These are phyloP conservation scores for Callorhinus ursinus DNA, from an alignment of 2,113 vertebrate genomes.

Conservation along the genomic window DNA sequence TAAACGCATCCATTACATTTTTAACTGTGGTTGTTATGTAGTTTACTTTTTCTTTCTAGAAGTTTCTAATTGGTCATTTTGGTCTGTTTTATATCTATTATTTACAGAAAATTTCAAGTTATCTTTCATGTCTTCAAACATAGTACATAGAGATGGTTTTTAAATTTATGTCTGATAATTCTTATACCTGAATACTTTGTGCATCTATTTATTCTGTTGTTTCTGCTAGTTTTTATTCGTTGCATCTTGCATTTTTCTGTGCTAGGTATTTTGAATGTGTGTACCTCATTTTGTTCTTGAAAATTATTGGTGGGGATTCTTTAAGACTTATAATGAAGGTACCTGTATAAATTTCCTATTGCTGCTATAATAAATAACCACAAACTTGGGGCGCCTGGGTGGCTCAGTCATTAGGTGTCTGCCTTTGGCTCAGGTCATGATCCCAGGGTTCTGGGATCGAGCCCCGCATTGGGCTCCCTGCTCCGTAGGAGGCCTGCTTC, in stretches of 20 bases:
- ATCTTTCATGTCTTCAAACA: neutral
- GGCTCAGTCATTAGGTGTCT: too few relatives aligned
- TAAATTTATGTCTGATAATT: neutral
- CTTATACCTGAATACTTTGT: neutral
- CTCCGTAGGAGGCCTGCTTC: too few relatives aligned
- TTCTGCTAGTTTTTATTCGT: slow-evolving; percentile 10
- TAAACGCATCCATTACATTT: neutral
- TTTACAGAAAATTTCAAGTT: neutral
- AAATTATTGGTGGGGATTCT: neutral
- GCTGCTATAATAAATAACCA: neutral
- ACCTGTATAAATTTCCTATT: neutral
- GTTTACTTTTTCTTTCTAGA: neutral
- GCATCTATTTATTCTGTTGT: neutral
- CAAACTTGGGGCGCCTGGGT: too few relatives aligned
- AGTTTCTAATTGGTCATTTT: neutral
- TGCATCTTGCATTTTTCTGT: neutral
- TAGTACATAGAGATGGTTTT: neutral
- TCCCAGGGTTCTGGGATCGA: too few relatives aligned
- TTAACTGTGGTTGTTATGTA: neutral
- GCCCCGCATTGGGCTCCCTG: too few relatives aligned
- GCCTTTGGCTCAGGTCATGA: too few relatives aligned
- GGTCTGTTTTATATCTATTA: neutral
- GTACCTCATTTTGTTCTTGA: neutral
- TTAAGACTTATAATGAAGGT: slow-evolving; percentile 9
- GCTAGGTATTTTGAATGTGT: neutral